Evolutionary conservation across 2,888 invertebrate genomes (phyloP).

Genomic region (Microplitis manilae): DNA sequence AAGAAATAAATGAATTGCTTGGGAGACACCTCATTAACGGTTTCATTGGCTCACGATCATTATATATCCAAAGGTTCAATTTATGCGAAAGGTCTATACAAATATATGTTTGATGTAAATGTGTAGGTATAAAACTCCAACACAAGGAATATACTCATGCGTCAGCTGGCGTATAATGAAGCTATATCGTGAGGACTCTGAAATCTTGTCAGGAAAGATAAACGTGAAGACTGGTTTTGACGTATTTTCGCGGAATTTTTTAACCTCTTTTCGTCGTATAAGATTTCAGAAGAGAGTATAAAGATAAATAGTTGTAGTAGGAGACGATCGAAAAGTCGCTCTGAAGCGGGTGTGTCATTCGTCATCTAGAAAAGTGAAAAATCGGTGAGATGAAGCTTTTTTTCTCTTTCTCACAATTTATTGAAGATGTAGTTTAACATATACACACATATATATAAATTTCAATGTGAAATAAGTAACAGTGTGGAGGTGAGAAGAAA

Average conservation of each 20-base stretch:
- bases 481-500: constrained; percentile 10
- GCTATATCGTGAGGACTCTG: constrained; percentile 1
- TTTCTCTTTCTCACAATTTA: constrained; percentile 28
- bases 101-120: not conserved
- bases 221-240: constrained; percentile 13
- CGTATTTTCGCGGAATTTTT: constrained; percentile 18
- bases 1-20: constrained; percentile 14
- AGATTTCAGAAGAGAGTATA: constrained; percentile 13
- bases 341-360: constrained; percentile 15
- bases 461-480: not conserved
- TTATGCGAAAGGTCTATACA: not conserved
- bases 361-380: constrained; percentile 46
- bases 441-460: not conserved
- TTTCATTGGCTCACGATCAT: constrained; percentile 11
- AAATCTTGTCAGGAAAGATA: constrained; percentile 16
- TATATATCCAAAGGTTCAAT: not conserved
- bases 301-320: not conserved
- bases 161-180: constrained; percentile 15
- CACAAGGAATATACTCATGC: constrained; percentile 1
- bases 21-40: constrained; percentile 5
- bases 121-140: not conserved
- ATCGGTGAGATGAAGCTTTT: constrained; percentile 38
- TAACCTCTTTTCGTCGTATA: constrained; percentile 6
- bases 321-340: constrained; percentile 24
- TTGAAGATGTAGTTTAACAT: constrained; percentile 14